phyloP scores from a whole-genome alignment of 2,888 invertebrate genomes.

The Prenolepis imparis region DNA sequence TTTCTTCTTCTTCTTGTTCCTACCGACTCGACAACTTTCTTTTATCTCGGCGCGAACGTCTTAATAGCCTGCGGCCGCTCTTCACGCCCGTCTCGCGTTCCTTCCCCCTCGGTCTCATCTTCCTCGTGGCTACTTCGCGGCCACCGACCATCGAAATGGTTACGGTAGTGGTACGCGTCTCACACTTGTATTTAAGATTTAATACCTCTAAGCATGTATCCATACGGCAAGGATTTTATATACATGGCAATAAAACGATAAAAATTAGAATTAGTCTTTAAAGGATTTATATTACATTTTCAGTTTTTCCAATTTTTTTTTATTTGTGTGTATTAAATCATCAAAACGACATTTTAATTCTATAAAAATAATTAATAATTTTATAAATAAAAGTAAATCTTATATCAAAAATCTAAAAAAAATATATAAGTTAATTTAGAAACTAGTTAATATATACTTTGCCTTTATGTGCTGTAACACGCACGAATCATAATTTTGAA shows the following conservation, averaged over 20 bases:
- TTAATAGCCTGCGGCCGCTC: constrained; percentile 76
- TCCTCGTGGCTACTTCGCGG: constrained; percentile 23
- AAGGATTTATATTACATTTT: not conserved
- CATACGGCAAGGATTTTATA: not conserved
- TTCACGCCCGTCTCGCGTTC: constrained; percentile 62
- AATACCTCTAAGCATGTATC: not conserved
- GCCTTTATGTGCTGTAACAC: not conserved
- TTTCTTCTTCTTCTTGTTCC: constrained; percentile 58
- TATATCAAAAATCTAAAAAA: too few species aligned
- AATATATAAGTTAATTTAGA: too few species aligned
- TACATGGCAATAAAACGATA: not conserved
- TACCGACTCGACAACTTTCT: constrained; percentile 72
- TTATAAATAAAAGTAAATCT: too few species aligned
- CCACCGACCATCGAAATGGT: constrained; percentile 26
- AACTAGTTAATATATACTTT: not conserved
- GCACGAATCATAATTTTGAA: not conserved
- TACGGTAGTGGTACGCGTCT: not conserved
- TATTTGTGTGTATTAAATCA: not conserved
- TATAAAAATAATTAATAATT: too few species aligned
- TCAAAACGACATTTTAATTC: not conserved
- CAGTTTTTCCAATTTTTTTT: not conserved
- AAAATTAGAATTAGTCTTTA: not conserved
- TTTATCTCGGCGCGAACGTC: constrained; percentile 78
- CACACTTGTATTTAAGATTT: not conserved
- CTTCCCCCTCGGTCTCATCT: constrained; percentile 16